Evolutionary conservation across 2,113 vertebrate species (phyloP).

Genomic region (Trinectes maculatus): DNA sequence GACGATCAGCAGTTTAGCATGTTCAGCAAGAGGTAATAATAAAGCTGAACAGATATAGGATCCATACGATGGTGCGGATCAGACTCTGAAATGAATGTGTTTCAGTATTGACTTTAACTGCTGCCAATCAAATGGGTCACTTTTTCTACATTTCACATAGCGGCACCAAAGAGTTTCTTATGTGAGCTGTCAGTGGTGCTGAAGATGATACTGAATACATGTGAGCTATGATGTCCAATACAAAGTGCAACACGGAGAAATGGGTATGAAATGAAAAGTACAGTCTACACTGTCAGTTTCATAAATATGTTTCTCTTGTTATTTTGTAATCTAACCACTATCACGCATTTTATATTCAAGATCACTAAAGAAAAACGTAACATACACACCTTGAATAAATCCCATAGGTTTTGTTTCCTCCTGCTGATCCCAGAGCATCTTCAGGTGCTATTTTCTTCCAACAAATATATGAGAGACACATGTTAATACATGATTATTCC

Average conservation of each 20-base stretch:
- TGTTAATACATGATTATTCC: neutral
- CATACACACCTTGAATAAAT: neutral
- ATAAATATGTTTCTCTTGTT: neutral
- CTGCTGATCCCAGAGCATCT: neutral
- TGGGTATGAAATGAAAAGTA: neutral
- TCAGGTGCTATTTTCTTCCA: neutral
- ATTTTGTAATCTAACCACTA: neutral
- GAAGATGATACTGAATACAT: too few relatives aligned
- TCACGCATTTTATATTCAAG: neutral
- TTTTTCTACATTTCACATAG: neutral
- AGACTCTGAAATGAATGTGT: neutral
- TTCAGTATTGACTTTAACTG: neutral
- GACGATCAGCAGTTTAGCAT: neutral
- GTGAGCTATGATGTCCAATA: too few relatives aligned
- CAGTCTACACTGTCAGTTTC: neutral
- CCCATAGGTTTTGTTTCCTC: neutral
- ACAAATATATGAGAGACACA: neutral
- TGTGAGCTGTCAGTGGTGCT: neutral
- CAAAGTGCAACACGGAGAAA: too few relatives aligned
- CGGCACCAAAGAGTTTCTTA: neutral
- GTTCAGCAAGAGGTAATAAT: neutral
- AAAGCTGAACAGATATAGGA: neutral
- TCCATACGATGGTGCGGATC: neutral
- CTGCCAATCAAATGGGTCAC: constrained; percentile 11
- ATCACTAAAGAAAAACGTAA: neutral